These are phyloP conservation scores for Aphis craccivora DNA, from an alignment of 1,140 invertebrate species.

Conservation along the genomic window DNA sequence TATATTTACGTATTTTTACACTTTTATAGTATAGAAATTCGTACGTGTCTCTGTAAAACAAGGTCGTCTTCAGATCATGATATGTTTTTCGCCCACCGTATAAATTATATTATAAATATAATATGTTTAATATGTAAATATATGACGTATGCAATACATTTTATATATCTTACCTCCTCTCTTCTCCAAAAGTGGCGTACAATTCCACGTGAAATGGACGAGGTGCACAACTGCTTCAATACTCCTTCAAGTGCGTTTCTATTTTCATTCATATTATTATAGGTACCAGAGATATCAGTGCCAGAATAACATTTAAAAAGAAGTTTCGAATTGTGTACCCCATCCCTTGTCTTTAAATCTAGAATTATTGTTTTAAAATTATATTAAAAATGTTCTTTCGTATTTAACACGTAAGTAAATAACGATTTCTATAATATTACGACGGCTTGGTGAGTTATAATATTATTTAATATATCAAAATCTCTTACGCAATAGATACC, in stretches of 20 bases:
- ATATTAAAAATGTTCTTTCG: neutral
- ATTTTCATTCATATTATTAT: slow-evolving; percentile 13
- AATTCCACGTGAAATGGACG: neutral
- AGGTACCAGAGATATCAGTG: neutral
- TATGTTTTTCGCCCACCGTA: neutral
- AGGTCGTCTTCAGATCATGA: neutral
- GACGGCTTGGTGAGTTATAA: neutral
- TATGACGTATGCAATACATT: neutral
- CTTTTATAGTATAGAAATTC: neutral
- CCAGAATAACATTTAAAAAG: neutral
- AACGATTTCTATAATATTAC: neutral
- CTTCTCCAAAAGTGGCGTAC: too few relatives aligned
- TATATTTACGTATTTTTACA: neutral
- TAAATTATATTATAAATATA: neutral
- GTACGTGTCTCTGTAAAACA: neutral
- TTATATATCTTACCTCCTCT: too few relatives aligned
- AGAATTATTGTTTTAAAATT: neutral
- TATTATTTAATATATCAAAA: neutral
- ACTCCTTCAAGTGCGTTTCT: neutral
- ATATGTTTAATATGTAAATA: neutral
- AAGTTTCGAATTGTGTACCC: neutral
- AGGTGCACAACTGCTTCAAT: neutral
- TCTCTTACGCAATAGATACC: neutral
- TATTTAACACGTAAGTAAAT: neutral
- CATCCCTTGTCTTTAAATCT: neutral